Evolutionary conservation across 2,797 vertebrate genomes (phyloP).

Genomic region (Sebastes hopkinsi): DNA sequence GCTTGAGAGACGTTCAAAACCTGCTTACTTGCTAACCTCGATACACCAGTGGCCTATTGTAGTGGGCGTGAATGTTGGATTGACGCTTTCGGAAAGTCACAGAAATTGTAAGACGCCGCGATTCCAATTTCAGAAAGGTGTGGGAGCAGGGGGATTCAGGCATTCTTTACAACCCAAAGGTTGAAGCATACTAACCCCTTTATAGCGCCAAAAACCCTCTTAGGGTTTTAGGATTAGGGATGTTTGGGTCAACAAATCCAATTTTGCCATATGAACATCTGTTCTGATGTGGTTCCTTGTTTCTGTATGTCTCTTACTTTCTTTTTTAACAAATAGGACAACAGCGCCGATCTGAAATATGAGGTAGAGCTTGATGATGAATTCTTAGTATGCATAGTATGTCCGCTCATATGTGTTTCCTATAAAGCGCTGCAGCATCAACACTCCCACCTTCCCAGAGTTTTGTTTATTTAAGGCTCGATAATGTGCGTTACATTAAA

Average conservation of each 20-base stretch:
- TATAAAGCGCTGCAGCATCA: slow-evolving; percentile 7
- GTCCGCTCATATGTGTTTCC: slow-evolving; percentile 1
- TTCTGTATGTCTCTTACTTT: background rate
- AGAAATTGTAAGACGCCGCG: too few species aligned
- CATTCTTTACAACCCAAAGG: background rate
- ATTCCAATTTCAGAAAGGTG: background rate
- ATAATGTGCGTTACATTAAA: slow-evolving; percentile 69
- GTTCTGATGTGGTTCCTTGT: background rate
- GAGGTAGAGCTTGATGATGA: background rate
- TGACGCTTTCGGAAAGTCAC: background rate
- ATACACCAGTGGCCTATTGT: background rate
- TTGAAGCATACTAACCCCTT: background rate
- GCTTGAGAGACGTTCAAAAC: background rate
- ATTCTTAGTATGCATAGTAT: background rate
- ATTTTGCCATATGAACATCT: background rate
- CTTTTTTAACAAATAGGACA: background rate
- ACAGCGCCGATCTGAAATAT: background rate
- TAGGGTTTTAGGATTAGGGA: background rate
- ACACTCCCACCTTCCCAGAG: slow-evolving; percentile 22
- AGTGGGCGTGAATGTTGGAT: background rate
- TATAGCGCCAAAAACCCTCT: background rate
- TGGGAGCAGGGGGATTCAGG: background rate
- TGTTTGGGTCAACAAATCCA: background rate
- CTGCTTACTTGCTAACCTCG: background rate
- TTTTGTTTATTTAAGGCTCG: slow-evolving; percentile 40